phyloP scores from a whole-genome alignment of 2,113 vertebrate species.

The Meles meles region DNA sequence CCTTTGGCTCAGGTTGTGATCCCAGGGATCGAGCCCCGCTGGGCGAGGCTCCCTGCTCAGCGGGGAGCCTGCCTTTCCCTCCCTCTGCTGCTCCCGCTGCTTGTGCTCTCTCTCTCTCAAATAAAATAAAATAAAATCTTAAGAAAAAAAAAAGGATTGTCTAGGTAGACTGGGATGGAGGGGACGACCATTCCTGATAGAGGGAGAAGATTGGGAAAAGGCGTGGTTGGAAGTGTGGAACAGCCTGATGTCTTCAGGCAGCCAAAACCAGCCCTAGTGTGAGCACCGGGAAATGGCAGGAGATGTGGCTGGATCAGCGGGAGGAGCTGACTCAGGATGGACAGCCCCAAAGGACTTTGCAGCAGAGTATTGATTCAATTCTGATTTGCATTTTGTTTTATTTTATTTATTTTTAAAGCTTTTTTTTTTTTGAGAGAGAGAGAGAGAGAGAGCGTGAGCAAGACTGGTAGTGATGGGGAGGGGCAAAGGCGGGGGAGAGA shows the following conservation, averaged over 20 bases:
- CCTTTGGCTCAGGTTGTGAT: not conserved
- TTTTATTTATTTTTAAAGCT: not conserved
- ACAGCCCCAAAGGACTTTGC: not conserved
- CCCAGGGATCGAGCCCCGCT: not conserved
- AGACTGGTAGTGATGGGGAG: not conserved
- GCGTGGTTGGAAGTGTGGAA: not conserved
- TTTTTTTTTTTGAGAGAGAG: not conserved
- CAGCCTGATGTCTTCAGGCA: conserved; percentile 37
- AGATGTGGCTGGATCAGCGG: not conserved
- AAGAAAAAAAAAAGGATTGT: not conserved
- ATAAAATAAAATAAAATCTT: not conserved
- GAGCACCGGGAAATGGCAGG: not conserved
- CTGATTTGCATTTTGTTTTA: not conserved
- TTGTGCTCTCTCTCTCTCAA: not conserved
- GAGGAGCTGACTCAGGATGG: not conserved
- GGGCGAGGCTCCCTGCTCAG: not conserved
- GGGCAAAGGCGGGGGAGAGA: not conserved
- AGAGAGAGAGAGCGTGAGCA: not conserved
- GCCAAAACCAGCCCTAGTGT: not conserved
- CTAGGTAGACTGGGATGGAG: not conserved
- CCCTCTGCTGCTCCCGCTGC: not conserved
- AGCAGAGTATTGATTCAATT: not conserved
- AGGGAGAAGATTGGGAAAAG: not conserved
- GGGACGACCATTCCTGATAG: not conserved
- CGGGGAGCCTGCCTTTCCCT: not conserved